Evolutionary conservation across 92 coral and sea anemone species (phyloP).

Genomic region (Porites rus): DNA sequence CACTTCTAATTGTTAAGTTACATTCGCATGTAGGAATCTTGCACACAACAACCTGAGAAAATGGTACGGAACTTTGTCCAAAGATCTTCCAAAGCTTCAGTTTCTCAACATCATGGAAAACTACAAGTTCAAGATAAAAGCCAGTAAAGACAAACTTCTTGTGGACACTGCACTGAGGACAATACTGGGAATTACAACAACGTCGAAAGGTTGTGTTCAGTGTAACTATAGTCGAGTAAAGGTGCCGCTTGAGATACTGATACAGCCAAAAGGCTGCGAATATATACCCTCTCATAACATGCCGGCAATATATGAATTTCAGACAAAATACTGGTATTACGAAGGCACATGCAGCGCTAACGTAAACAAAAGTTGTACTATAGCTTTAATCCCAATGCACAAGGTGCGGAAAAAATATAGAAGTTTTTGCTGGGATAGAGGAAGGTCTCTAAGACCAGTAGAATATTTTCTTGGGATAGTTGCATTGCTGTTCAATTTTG

Average conservation of each 20-base stretch:
- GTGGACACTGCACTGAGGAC: slow-evolving; percentile 42
- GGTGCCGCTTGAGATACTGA: slow-evolving; percentile 10
- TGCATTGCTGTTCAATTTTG: slow-evolving; percentile 46
- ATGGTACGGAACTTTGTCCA: slow-evolving; percentile 49
- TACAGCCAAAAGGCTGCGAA: slow-evolving; percentile 11
- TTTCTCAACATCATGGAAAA: slow-evolving; percentile 52
- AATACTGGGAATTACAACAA: slow-evolving; percentile 36
- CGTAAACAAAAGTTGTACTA: slow-evolving; percentile 20
- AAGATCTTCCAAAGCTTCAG: slow-evolving; percentile 36
- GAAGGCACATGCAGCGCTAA: slow-evolving; percentile 37
- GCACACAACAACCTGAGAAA: slow-evolving; percentile 44
- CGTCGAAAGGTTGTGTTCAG: slow-evolving; percentile 34
- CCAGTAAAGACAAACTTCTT: not conserved
- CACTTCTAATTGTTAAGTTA: not conserved
- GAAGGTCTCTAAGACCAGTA: slow-evolving; percentile 35
- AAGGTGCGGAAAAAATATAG: slow-evolving; percentile 13
- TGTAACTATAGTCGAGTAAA: slow-evolving; percentile 55
- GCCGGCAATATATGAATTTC: slow-evolving; percentile 43
- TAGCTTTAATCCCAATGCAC: not conserved
- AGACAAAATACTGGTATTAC: slow-evolving; percentile 18
- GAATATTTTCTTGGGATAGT: slow-evolving; percentile 43
- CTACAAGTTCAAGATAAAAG: slow-evolving; percentile 15
- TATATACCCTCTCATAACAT: slow-evolving; percentile 44
- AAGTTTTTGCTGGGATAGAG: slow-evolving; percentile 55
- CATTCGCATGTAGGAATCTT: slow-evolving; percentile 31